phyloP scores from a whole-genome alignment of 2,888 invertebrate species.

The Parnassius apollo region DNA sequence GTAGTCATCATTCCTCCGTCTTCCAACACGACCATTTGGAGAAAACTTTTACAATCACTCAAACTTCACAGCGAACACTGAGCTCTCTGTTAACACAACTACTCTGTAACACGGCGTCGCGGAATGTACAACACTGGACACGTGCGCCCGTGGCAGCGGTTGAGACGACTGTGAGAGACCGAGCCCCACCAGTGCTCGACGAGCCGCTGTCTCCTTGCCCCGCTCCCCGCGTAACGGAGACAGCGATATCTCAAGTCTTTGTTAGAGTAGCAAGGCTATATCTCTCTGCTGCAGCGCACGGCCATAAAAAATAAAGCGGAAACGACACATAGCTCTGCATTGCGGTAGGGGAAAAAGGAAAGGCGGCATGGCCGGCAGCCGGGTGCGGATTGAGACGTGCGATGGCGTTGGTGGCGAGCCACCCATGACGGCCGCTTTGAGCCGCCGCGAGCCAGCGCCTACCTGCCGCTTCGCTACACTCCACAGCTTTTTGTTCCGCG shows the following conservation, averaged over 20 bases:
- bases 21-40: constrained; percentile 94
- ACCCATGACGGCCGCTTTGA: constrained; percentile 80
- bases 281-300: constrained; percentile 76
- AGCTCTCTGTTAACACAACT: constrained; percentile 59
- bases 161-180: constrained; percentile 72
- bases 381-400: constrained; percentile 81
- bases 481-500: constrained; percentile 67
- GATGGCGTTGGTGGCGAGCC: constrained; percentile 79
- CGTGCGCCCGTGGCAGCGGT: constrained; percentile 62
- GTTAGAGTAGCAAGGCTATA: constrained; percentile 67
- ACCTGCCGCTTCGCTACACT: constrained; percentile 51
- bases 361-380: constrained; percentile 71
- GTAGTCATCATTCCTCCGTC: constrained; percentile 94
- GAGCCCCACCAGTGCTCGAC: constrained; percentile 65
- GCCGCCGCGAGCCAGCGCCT: constrained; percentile 55
- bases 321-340: constrained; percentile 79
- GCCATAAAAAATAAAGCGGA: constrained; percentile 79
- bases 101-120: constrained; percentile 59
- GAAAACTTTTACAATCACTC: constrained; percentile 68
- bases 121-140: constrained; percentile 44
- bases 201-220: constrained; percentile 52
- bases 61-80: constrained; percentile 71
- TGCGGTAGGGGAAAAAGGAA: constrained; percentile 80
- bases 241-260: constrained; percentile 53
- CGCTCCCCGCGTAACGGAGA: constrained; percentile 59